Percentiles rank a stretch among this genome's conserved stretches.
phyloP scores from a whole-genome alignment of 2,797 vertebrate genomes.

The Lycodopsis pacificus region DNA sequence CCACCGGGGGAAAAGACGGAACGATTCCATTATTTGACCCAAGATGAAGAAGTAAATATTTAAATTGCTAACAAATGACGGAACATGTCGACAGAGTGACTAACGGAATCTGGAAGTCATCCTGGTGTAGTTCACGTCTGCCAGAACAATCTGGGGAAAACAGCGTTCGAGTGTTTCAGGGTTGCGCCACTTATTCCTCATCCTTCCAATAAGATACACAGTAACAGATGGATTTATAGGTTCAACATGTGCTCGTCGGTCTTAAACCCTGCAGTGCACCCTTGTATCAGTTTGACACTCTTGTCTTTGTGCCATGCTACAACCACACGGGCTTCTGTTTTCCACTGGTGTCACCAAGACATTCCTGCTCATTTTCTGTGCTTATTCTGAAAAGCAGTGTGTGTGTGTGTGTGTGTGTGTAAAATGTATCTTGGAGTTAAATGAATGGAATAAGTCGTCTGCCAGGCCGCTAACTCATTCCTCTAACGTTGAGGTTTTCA shows the following conservation, averaged over 20 bases:
- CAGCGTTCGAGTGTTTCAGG: conserved; percentile 11
- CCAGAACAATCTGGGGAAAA: conserved; percentile 14
- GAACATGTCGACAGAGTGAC: conserved; percentile 56
- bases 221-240: conserved; percentile 19
- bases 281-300: background rate
- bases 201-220: conserved; percentile 10
- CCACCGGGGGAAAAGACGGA: conserved; percentile 46
- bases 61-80: conserved; percentile 47
- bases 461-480: conserved; percentile 50
- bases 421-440: conserved; percentile 20
- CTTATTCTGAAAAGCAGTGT: conserved; percentile 26
- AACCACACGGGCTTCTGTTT: conserved; percentile 55
- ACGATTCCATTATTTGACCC: conserved; percentile 54
- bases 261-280: background rate
- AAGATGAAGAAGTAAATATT: conserved; percentile 52
- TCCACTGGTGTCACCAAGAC: conserved; percentile 51
- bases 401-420: background rate
- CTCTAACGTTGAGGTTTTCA: conserved; percentile 37
- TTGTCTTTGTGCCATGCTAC: conserved; percentile 28
- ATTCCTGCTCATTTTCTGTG: conserved; percentile 33
- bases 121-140: conserved; percentile 26
- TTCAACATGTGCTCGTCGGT: background rate
- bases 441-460: conserved; percentile 43
- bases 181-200: conserved; percentile 1
- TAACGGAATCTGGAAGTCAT: conserved; percentile 41